Conservation (phyloP, 2,797 vertebrate genomes). For the Catamblyrhynchus diadema region DNA sequence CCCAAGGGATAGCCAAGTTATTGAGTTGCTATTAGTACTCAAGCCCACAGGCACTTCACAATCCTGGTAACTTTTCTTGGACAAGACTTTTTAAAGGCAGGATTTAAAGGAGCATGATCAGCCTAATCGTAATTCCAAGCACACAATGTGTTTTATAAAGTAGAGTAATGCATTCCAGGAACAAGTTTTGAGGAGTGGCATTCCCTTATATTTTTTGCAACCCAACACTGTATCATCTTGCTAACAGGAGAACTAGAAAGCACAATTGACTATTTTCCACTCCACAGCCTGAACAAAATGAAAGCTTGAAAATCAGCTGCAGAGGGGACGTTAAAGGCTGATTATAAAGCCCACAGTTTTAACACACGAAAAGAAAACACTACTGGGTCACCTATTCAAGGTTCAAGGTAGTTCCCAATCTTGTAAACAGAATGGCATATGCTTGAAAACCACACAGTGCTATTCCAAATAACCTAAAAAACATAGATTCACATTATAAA, state of each 20-base stretch:
- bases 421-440: not conserved
- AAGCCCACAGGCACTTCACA: conserved; percentile 51
- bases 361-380: conserved; percentile 13
- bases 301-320: conserved; percentile 11
- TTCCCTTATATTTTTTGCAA: conserved; percentile 6
- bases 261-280: not conserved
- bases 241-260: conserved; percentile 10
- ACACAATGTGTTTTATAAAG: conserved; percentile 48
- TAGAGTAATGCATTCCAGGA: conserved; percentile 42
- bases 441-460: not conserved
- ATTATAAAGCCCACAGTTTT: conserved; percentile 7
- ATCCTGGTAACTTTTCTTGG: conserved; percentile 51
- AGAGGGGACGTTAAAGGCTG: not conserved
- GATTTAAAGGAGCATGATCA: conserved; percentile 32
- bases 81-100: conserved; percentile 51
- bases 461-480: not conserved
- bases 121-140: conserved; percentile 43
- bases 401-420: not conserved
- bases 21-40: conserved; percentile 59
- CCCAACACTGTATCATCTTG: conserved; percentile 28
- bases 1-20: conserved; percentile 57
- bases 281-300: not conserved
- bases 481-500: not conserved
- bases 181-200: conserved; percentile 14
- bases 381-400: not conserved